Percentiles rank a stretch among this genome's conserved stretches.
Evolutionary conservation across 2,113 vertebrate genomes (phyloP).

Genomic region (Podocnemis expansa): DNA sequence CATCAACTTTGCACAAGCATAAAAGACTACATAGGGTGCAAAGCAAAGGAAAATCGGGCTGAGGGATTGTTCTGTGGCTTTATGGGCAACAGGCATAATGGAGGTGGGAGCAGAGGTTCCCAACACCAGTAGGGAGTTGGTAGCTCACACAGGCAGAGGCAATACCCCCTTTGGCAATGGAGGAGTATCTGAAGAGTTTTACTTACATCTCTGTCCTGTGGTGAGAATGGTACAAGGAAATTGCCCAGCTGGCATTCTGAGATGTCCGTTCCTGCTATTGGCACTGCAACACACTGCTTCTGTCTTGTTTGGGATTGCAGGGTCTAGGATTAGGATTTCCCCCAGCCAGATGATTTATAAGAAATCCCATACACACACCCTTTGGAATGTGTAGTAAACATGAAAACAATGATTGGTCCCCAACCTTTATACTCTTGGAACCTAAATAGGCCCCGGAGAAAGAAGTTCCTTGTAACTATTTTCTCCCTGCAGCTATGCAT

Average conservation of each 20-base stretch:
- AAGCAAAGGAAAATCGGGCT: not conserved
- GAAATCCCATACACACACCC: not conserved
- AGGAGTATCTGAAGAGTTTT: not conserved
- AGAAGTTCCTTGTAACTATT: not conserved
- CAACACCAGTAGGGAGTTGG: rapidly evolving
- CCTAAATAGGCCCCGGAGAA: not conserved
- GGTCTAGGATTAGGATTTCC: not conserved
- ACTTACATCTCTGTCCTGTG: not conserved
- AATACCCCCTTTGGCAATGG: not conserved
- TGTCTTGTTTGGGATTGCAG: not conserved
- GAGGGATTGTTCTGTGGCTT: rapidly evolving
- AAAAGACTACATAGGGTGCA: not conserved
- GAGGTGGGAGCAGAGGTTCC: not conserved
- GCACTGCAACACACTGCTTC: not conserved
- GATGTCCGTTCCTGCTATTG: not conserved
- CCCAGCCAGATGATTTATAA: not conserved
- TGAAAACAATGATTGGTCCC: not conserved
- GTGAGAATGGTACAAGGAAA: not conserved
- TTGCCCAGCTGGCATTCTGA: rapidly evolving
- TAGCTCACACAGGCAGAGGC: rapidly evolving
- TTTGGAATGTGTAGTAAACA: not conserved
- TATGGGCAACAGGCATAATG: not conserved
- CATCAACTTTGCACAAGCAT: not conserved
- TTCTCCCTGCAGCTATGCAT: not conserved
- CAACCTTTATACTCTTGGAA: not conserved